Conservation (phyloP, 2,888 invertebrate genomes). For the Drosophila kambysellisi region DNA sequence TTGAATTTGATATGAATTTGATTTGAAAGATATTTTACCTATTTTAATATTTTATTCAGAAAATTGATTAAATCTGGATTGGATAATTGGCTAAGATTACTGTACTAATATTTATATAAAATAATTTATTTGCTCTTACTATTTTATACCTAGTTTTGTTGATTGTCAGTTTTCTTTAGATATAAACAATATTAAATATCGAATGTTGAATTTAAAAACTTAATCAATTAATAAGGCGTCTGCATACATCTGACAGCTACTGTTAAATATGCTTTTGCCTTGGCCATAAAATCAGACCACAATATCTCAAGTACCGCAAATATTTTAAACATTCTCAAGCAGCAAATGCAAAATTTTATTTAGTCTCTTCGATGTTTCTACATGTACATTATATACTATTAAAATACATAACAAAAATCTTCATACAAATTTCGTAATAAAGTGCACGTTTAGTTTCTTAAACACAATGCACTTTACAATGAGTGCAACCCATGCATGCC, state of each 20-base stretch:
- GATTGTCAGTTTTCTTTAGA: background rate
- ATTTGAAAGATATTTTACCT: background rate
- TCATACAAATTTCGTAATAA: background rate
- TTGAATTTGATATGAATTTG: no score
- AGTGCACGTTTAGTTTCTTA: background rate
- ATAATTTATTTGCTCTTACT: no score
- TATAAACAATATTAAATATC: background rate
- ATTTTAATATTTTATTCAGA: background rate
- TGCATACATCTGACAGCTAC: constrained; percentile 1
- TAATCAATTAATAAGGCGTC: background rate
- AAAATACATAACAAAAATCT: background rate
- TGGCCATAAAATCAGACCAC: background rate
- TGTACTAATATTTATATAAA: background rate
- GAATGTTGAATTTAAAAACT: background rate
- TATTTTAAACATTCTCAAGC: constrained; percentile 11
- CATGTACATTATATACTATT: background rate
- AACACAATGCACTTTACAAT: constrained; percentile 13
- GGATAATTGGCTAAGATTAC: background rate
- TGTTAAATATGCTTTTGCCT: constrained; percentile 12
- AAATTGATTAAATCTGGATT: background rate
- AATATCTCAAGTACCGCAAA: constrained; percentile 19
- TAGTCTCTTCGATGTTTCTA: background rate
- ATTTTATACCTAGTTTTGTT: no score
- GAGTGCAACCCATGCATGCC: background rate
- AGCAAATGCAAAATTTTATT: constrained; percentile 10